phyloP scores from a whole-genome alignment of 2,113 vertebrate species.

The Gasterosteus aculeatus region DNA sequence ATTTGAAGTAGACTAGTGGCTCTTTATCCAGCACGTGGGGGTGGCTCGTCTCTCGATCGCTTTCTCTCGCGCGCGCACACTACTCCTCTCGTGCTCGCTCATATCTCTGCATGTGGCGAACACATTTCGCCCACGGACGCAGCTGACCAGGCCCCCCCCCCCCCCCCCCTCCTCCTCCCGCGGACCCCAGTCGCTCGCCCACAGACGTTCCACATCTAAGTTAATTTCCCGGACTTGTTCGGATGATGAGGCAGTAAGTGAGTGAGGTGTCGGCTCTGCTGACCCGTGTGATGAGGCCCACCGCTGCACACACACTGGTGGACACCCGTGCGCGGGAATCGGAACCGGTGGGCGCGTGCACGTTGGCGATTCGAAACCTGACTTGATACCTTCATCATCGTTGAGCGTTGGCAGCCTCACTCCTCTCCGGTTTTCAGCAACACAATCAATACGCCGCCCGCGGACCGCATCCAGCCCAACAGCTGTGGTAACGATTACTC shows the following conservation, averaged over 20 bases:
- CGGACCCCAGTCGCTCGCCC: conserved; percentile 41
- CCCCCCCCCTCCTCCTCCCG: background rate
- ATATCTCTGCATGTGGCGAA: conserved; percentile 41
- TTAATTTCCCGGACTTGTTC: conserved; percentile 62
- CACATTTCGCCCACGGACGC: conserved; percentile 50
- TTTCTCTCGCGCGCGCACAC: conserved; percentile 18
- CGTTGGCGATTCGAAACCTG: background rate
- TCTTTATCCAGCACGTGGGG: conserved; percentile 30
- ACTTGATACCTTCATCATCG: conserved; percentile 16
- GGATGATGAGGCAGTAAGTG: conserved; percentile 47
- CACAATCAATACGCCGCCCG: conserved; percentile 35
- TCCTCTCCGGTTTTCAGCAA: conserved; percentile 1
- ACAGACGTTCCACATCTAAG: conserved; percentile 47
- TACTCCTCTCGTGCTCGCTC: conserved; percentile 20
- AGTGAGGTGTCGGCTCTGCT: conserved; percentile 52
- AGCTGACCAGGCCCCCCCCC: conserved; percentile 42
- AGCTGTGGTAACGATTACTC: conserved; percentile 40
- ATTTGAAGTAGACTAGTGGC: conserved; percentile 34
- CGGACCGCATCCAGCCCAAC: conserved; percentile 9
- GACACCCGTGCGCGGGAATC: conserved; percentile 18
- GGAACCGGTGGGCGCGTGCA: background rate
- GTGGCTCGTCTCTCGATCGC: conserved; percentile 18
- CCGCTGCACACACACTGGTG: conserved; percentile 26
- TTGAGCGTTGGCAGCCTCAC: background rate
- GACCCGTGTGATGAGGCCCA: conserved; percentile 60